These are phyloP conservation scores for Coptodon bakossiorum DNA, from an alignment of 2,113 vertebrate genomes.

Conservation along the genomic window DNA sequence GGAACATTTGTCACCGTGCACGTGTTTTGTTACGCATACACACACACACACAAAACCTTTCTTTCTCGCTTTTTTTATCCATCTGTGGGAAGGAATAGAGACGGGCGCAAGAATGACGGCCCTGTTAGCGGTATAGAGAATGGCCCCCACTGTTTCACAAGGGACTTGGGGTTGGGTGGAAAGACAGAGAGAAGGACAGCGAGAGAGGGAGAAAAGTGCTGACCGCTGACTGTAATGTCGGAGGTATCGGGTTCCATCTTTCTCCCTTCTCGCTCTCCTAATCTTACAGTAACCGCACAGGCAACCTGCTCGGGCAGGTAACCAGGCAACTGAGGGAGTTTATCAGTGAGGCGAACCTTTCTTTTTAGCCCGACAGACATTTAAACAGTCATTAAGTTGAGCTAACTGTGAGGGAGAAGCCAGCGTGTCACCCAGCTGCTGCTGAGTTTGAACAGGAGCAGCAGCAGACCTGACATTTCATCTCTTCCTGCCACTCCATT, in stretches of 20 bases:
- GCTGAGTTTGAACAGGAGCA: not conserved
- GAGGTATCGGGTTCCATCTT: conserved; percentile 56
- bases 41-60: not conserved
- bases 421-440: conserved; percentile 29
- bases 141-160: conserved; percentile 63
- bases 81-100: conserved; percentile 51
- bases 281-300: conserved; percentile 26
- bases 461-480: conserved; percentile 29
- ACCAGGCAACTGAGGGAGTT: conserved; percentile 63
- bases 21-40: not conserved
- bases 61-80: conserved; percentile 17
- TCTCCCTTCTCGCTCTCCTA: conserved; percentile 28
- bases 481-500: not conserved
- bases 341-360: conserved; percentile 40
- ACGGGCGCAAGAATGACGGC: conserved; percentile 64
- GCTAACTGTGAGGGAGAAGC: conserved; percentile 26
- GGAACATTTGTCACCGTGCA: not conserved
- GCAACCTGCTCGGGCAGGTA: conserved; percentile 59
- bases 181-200: not conserved
- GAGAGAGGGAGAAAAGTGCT: conserved; percentile 6
- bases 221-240: conserved; percentile 53
- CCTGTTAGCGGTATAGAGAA: conserved; percentile 67
- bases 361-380: conserved; percentile 45
- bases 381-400: conserved; percentile 65
- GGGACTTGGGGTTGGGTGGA: conserved; percentile 22